These are phyloP conservation scores for Eumerus sabulonum DNA, from an alignment of 2,888 invertebrate species.

Conservation along the genomic window DNA sequence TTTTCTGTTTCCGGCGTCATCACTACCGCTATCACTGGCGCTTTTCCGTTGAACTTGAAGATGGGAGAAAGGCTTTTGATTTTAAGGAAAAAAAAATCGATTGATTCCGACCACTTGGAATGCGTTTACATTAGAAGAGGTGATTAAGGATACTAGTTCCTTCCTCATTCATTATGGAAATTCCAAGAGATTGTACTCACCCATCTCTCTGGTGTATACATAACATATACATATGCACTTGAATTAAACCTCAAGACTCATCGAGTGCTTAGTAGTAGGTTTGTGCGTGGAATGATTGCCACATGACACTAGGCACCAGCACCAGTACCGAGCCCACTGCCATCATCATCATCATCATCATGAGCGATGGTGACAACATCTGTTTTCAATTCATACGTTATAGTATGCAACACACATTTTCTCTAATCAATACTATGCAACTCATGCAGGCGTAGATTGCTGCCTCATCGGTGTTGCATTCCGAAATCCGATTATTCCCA, in stretches of 20 bases:
- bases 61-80: conserved; percentile 21
- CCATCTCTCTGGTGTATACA: no score
- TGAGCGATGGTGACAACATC: background rate
- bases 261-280: conserved; percentile 52
- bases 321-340: conserved; percentile 8
- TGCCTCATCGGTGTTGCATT: conserved; percentile 30
- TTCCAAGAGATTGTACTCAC: no score
- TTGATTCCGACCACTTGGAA: conserved; percentile 8
- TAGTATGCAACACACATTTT: conserved; percentile 6
- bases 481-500: conserved; percentile 53
- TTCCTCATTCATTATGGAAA: no score
- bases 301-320: conserved; percentile 44
- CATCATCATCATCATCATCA: no score
- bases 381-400: conserved; percentile 34
- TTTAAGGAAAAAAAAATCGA: no score
- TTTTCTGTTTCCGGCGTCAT: conserved; percentile 34
- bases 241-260: conserved; percentile 2
- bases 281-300: conserved; percentile 43
- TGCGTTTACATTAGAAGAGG: background rate
- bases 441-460: background rate
- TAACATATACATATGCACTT: no score
- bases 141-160: no score
- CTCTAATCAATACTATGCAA: background rate
- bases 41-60: conserved; percentile 53
- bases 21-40: conserved; percentile 34